Conservation (phyloP, 2,797 vertebrate genomes). For the Pipistrellus kuhlii region DNA sequence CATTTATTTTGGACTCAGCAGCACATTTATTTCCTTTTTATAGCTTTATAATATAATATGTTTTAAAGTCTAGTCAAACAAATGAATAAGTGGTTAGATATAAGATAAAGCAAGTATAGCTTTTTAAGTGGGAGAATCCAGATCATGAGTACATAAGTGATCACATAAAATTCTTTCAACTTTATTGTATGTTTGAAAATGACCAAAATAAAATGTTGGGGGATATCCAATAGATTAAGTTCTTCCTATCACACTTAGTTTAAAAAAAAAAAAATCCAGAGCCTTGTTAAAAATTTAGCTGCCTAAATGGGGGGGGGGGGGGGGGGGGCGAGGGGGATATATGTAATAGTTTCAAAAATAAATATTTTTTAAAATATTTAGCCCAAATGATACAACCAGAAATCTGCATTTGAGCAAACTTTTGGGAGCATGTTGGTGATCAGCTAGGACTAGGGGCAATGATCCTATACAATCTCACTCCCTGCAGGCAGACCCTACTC, state of each 20-base stretch:
- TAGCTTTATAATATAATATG: not conserved
- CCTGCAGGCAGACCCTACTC: no score
- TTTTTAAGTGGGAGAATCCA: not conserved
- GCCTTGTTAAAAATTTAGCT: not conserved
- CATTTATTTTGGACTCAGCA: not conserved
- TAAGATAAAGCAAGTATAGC: not conserved
- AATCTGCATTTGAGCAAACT: not conserved
- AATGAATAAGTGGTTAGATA: not conserved
- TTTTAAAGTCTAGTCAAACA: not conserved
- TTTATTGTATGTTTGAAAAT: not conserved
- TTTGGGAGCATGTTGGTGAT: not conserved
- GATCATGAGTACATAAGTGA: not conserved
- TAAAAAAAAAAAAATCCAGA: not conserved
- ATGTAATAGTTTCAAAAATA: no score
- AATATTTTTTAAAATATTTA: no score
- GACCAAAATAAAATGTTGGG: not conserved
- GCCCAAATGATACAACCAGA: not conserved
- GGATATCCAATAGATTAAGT: not conserved
- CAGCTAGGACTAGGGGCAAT: not conserved
- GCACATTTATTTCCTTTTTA: not conserved
- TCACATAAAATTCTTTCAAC: not conserved
- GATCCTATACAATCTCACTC: not conserved
- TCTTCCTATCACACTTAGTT: not conserved
- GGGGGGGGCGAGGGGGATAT: accelerated
- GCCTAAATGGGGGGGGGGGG: no score